phyloP scores from a whole-genome alignment of 2,113 vertebrate species.

The Nasalis larvatus region DNA sequence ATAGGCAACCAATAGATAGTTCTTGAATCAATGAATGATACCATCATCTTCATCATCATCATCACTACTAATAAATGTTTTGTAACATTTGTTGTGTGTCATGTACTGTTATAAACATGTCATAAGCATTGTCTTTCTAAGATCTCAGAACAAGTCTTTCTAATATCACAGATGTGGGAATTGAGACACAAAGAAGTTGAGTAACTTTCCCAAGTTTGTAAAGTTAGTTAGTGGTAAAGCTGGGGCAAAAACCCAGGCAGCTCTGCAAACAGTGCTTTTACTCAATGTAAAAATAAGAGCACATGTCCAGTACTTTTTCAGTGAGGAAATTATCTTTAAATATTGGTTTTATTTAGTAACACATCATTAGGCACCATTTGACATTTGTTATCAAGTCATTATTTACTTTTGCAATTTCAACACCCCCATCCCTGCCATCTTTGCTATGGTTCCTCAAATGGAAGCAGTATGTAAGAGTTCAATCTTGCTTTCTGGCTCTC shows the following conservation, averaged over 20 bases:
- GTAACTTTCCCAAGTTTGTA: background rate
- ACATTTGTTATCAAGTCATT: slow-evolving; percentile 29
- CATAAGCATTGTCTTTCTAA: background rate
- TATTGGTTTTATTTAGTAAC: slow-evolving; percentile 20
- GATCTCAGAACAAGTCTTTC: background rate
- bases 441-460: background rate
- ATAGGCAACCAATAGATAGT: background rate
- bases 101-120: background rate
- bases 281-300: background rate
- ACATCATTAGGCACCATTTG: slow-evolving; percentile 13
- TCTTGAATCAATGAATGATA: background rate
- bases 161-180: background rate
- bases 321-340: background rate
- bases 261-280: background rate
- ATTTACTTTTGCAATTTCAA: slow-evolving; percentile 34
- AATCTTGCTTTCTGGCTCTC: background rate
- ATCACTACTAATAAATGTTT: background rate
- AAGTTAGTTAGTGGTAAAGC: background rate
- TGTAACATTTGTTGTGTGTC: background rate
- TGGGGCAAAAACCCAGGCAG: background rate
- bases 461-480: background rate
- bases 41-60: background rate
- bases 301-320: background rate
- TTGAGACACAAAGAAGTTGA: background rate
- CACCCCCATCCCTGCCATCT: background rate